Conservation (phyloP, 2,888 invertebrate species). For the Athripsodes cinereus region DNA sequence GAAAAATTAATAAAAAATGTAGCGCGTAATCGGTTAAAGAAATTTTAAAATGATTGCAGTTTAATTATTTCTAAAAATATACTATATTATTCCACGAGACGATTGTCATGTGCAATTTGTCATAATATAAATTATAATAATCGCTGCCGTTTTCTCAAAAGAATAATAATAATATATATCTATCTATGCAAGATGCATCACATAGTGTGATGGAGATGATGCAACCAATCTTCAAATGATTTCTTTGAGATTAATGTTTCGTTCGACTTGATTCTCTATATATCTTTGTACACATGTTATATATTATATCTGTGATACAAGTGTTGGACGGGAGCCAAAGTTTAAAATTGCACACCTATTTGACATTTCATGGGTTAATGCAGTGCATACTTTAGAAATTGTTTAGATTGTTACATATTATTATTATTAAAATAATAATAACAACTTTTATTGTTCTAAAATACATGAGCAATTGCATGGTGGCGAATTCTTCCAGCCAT, state of each 20-base stretch:
- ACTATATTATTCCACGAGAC: not conserved
- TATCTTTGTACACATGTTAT: no score
- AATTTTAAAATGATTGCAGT: not conserved
- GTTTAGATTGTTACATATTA: not conserved
- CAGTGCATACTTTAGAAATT: constrained; percentile 1
- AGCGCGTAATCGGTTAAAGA: no score
- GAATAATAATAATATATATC: no score
- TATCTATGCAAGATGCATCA: no score
- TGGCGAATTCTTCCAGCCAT: no score
- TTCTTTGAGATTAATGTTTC: constrained; percentile 13
- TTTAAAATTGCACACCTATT: constrained; percentile 18
- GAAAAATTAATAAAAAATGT: no score
- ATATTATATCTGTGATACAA: no score
- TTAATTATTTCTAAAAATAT: not conserved
- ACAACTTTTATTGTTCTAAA: no score
- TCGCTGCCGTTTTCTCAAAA: not conserved
- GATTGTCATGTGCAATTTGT: not conserved
- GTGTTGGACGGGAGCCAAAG: constrained; percentile 10
- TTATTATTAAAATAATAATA: no score
- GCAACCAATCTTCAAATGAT: constrained; percentile 15
- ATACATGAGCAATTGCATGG: no score
- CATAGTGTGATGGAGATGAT: constrained; percentile 6
- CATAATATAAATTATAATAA: not conserved
- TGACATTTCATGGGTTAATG: constrained; percentile 12
- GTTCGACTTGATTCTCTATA: not conserved